Conservation (phyloP, 2,113 vertebrate species). For the Melanerpes aurifrons region DNA sequence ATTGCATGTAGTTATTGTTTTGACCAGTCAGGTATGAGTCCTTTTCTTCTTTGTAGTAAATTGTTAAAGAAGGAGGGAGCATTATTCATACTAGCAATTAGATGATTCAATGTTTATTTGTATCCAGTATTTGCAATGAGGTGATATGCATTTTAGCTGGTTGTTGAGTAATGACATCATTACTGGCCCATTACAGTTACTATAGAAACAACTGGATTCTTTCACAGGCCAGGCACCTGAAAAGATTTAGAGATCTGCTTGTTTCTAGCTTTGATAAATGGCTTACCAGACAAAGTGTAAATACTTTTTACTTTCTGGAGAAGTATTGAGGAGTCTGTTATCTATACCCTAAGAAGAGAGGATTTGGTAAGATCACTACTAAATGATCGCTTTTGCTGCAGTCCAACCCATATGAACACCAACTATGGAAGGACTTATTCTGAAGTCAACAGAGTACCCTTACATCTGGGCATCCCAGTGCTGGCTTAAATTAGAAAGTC, state of each 20-base stretch:
- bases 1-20: conserved; percentile 45
- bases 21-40: conserved; percentile 39
- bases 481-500: neutral
- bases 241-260: conserved; percentile 14
- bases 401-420: neutral
- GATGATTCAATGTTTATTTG: conserved; percentile 73
- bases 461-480: neutral
- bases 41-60: conserved; percentile 41
- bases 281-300: neutral
- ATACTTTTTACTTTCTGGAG: neutral
- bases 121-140: conserved; percentile 34
- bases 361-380: neutral
- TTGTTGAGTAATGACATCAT: conserved; percentile 57
- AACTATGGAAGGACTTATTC: neutral
- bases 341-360: neutral
- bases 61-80: conserved; percentile 14
- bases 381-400: neutral
- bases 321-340: neutral
- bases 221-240: conserved; percentile 13
- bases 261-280: neutral
- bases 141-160: conserved; percentile 39
- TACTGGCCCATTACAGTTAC: conserved; percentile 58
- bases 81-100: conserved; percentile 71
- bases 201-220: conserved; percentile 71
- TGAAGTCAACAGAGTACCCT: neutral